Evolutionary conservation across 2,113 vertebrate genomes (phyloP).

Genomic region (Cololabis saira): DNA sequence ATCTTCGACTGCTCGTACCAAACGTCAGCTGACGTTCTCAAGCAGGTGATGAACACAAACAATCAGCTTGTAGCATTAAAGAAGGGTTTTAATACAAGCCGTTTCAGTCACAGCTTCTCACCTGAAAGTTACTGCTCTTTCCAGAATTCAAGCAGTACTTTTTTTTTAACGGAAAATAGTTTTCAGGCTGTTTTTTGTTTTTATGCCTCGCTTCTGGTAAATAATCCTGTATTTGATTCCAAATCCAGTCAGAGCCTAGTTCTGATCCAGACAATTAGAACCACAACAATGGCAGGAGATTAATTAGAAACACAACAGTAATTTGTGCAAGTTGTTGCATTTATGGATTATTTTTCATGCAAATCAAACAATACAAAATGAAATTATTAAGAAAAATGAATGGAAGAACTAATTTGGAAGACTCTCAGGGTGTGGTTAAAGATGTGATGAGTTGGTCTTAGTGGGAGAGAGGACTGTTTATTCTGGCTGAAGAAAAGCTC

Average conservation of each 20-base stretch:
- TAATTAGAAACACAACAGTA: constrained; percentile 37
- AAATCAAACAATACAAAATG: constrained; percentile 27
- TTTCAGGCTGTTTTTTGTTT: background rate
- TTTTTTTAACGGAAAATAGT: constrained; percentile 15
- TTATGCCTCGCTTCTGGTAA: no score
- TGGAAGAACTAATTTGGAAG: constrained; percentile 8
- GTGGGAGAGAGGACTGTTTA: constrained; percentile 1
- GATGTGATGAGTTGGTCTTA: background rate
- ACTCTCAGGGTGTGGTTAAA: background rate
- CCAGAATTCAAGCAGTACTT: constrained; percentile 6
- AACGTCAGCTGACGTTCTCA: constrained; percentile 92
- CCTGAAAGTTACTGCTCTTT: constrained; percentile 2
- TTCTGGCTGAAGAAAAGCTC: constrained; percentile 1
- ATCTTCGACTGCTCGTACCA: constrained; percentile 97
- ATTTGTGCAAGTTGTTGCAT: constrained; percentile 34
- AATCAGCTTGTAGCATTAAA: background rate
- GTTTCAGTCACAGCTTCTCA: background rate
- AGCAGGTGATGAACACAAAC: constrained; percentile 84
- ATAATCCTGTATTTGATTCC: constrained; percentile 20
- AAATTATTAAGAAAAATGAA: constrained; percentile 14
- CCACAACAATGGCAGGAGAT: constrained; percentile 38
- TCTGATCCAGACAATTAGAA: constrained; percentile 46
- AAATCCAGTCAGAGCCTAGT: constrained; percentile 54
- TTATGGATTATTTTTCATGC: constrained; percentile 10
- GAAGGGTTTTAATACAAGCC: no score